Percentiles rank a stretch among this genome's conserved stretches.
Conservation (phyloP, 2,113 vertebrate species). For the Genyomyrus donnyi region DNA sequence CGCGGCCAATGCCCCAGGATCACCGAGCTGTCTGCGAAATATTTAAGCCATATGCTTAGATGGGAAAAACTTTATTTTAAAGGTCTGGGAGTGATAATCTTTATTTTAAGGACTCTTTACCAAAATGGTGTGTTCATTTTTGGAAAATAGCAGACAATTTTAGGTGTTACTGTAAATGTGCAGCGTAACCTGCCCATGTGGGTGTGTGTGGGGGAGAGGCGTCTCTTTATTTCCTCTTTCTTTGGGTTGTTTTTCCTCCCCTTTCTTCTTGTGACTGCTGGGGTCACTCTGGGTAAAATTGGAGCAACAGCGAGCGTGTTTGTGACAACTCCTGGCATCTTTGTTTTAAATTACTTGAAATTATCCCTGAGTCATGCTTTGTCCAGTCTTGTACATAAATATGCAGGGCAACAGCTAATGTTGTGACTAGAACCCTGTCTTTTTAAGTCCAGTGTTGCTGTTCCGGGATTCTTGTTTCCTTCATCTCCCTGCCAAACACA, state of each 20-base stretch:
- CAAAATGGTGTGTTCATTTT: conserved; percentile 31
- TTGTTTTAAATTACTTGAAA: conserved; percentile 44
- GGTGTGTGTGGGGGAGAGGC: conserved; percentile 28
- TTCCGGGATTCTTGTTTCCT: conserved; percentile 37
- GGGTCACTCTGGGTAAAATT: conserved; percentile 45
- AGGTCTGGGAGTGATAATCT: not conserved
- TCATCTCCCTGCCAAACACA: not conserved
- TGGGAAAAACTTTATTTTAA: conserved; percentile 25
- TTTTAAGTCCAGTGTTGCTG: conserved; percentile 34
- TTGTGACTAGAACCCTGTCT: conserved; percentile 35
- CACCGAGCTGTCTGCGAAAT: conserved; percentile 30
- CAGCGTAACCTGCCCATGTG: conserved; percentile 68
- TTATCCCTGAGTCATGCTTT: conserved; percentile 48
- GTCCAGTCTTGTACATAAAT: conserved; percentile 65
- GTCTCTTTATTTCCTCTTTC: conserved; percentile 18
- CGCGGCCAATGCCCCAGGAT: not conserved
- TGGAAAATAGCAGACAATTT: conserved; percentile 48
- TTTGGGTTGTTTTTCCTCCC: not conserved
- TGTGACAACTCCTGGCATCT: conserved; percentile 39
- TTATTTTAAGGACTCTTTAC: conserved; percentile 33
- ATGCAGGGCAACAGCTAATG: conserved; percentile 45
- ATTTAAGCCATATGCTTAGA: conserved; percentile 70
- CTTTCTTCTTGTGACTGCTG: conserved; percentile 35
- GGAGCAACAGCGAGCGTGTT: conserved; percentile 41
- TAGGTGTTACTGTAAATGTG: conserved; percentile 65